Evolutionary conservation across 2,888 invertebrate genomes (phyloP).

Genomic region (Ornithoptera alexandrae): DNA sequence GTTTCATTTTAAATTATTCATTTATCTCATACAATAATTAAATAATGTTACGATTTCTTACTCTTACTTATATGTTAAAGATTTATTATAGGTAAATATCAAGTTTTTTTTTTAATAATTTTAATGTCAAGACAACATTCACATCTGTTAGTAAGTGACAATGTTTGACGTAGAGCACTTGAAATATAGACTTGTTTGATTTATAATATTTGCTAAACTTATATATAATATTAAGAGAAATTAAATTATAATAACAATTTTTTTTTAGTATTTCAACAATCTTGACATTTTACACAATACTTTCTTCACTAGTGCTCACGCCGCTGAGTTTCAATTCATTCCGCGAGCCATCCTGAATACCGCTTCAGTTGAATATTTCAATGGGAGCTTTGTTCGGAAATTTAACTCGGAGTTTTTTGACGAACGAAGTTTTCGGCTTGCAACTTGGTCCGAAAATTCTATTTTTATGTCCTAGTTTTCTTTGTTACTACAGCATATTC

Average conservation of each 20-base stretch:
- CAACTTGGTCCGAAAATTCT: not conserved
- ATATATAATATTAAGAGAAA: not conserved
- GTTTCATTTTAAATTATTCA: too few species aligned
- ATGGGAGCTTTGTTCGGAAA: conserved; percentile 16
- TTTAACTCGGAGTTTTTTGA: conserved; percentile 8
- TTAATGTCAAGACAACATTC: too few species aligned
- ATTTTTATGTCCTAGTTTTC: not conserved
- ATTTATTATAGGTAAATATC: too few species aligned
- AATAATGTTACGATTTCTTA: too few species aligned
- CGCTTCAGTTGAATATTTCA: conserved; percentile 19
- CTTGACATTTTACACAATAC: conserved; percentile 1
- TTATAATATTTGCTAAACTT: too few species aligned
- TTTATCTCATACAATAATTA: too few species aligned
- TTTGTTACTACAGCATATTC: not conserved
- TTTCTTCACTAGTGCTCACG: conserved; percentile 17
- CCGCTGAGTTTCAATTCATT: conserved; percentile 13
- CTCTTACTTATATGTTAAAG: too few species aligned
- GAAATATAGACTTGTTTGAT: too few species aligned
- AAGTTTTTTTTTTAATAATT: too few species aligned
- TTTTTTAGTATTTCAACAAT: not conserved
- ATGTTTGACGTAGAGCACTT: too few species aligned
- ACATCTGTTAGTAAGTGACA: too few species aligned
- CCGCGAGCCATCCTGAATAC: conserved; percentile 11
- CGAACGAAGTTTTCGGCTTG: conserved; percentile 1
- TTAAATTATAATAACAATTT: not conserved